Base-by-base conservation (phyloP, 2,888 invertebrate genomes). In the Archaeoteleia sp. region DNA sequence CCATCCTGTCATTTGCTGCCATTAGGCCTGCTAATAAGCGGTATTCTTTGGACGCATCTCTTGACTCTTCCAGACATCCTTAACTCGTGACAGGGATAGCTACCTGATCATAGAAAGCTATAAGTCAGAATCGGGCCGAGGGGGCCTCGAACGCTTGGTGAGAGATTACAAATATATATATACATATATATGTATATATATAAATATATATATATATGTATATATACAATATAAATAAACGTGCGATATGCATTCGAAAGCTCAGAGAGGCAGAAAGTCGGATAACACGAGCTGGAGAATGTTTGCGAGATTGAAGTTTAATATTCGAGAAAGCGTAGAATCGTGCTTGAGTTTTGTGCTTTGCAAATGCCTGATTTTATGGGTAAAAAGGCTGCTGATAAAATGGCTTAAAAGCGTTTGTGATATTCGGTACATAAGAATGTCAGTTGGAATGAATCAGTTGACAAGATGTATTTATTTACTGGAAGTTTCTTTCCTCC, bases 21-120 rank as follows among this genome's bases (percentile, higher is more conserved):
- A 30, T 62, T 73, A 35, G 68, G 77, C 43, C 62, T 75, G 43
- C 40, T 71, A 61, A 65, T 70, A 53, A 62, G 58, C 58, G 25
- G 60, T 25, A 49, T 73, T 30, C 37, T 71, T 25, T 66, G 66
- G 55, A 49, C 57, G 43, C 43, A 70, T 45, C 48, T 58, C 39
- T 39, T 43, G 49, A 46, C 62, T 35, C 60, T 58, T 68, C 63
- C 70, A 51, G 57, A 60, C 20, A 62, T 67, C 49, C 35, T 73
- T 46, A 69, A 62, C 51, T 82, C 82, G 82, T 82, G 82, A 82
- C 82, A 80, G 74, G 70, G 71, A 55, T 65, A 63, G 13, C 66
- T 65, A 25, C 40, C 9, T 53, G 20, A 43, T 60, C 35, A 17
- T 8, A 35, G 30, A 43, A 42, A 39, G 25, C 23, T 39, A 7